phyloP scores from a whole-genome alignment of 2,888 invertebrate genomes.

The Archips crataeganus region DNA sequence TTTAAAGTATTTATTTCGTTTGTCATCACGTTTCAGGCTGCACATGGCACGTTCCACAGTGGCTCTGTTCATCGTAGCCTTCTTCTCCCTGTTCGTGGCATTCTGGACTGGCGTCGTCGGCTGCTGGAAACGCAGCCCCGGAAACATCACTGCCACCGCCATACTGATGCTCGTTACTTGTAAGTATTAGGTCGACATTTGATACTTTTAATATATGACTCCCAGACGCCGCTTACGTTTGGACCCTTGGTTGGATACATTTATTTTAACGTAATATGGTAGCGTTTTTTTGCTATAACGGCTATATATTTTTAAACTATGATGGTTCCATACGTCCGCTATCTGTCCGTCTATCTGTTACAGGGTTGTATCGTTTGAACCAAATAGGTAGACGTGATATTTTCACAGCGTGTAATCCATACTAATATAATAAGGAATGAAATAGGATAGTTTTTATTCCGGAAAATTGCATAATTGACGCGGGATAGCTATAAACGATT shows the following conservation, averaged over 20 bases:
- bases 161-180: slow-evolving; percentile 95
- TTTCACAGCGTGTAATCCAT: no score
- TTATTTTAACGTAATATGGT: no score
- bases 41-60: slow-evolving; percentile 97
- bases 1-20: background rate
- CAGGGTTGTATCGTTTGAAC: no score
- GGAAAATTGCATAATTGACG: no score
- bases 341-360: no score
- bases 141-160: slow-evolving; percentile 97
- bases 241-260: background rate
- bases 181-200: slow-evolving; percentile 78
- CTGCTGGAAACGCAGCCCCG: slow-evolving; percentile 98
- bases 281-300: no score
- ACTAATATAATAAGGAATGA: no score
- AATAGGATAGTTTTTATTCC: no score
- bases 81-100: slow-evolving; percentile 95
- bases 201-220: background rate
- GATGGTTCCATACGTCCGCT: no score
- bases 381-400: no score
- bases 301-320: no score
- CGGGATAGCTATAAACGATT: no score
- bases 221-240: background rate
- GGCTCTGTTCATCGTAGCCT: slow-evolving; percentile 96
- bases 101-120: slow-evolving; percentile 98
- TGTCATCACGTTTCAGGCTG: slow-evolving; percentile 76